phyloP scores from a whole-genome alignment of 2,797 vertebrate species.

The Falco cherrug region DNA sequence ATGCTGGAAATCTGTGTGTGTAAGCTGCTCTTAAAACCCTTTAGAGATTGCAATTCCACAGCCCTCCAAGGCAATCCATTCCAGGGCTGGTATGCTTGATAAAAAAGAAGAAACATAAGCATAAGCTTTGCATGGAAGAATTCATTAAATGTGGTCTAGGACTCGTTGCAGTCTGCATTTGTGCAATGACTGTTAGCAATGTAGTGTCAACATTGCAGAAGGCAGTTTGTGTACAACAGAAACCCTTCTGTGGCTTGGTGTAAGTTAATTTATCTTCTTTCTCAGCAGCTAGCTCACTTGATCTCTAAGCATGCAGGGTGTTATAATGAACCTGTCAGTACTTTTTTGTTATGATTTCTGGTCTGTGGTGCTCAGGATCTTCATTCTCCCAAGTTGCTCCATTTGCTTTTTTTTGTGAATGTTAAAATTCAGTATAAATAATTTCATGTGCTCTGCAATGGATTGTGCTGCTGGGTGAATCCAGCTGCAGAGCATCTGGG shows the following conservation, averaged over 20 bases:
- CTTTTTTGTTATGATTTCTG: background rate
- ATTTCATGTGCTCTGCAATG: background rate
- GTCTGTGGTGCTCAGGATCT: background rate
- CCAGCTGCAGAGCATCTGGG: slow-evolving; percentile 38
- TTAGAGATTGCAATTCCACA: background rate
- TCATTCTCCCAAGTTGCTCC: background rate
- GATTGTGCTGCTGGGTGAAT: background rate
- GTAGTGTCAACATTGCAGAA: background rate
- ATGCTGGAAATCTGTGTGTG: background rate
- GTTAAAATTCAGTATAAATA: background rate
- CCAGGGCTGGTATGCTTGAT: background rate
- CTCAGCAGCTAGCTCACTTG: background rate
- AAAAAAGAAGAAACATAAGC: background rate
- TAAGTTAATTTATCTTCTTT: background rate
- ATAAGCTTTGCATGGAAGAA: background rate
- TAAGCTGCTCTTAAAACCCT: slow-evolving; percentile 20
- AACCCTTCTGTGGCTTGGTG: background rate
- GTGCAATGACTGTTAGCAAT: background rate
- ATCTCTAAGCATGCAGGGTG: background rate
- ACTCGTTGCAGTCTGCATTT: background rate
- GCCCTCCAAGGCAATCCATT: background rate
- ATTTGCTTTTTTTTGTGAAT: background rate
- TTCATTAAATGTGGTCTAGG: background rate
- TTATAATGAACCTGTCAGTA: slow-evolving; percentile 12
- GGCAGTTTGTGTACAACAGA: background rate